A percentile compares a stretch with the other conserved stretches of the same genome.
Conservation (phyloP, 2,113 vertebrate species). For the Alaudala cheleensis region DNA sequence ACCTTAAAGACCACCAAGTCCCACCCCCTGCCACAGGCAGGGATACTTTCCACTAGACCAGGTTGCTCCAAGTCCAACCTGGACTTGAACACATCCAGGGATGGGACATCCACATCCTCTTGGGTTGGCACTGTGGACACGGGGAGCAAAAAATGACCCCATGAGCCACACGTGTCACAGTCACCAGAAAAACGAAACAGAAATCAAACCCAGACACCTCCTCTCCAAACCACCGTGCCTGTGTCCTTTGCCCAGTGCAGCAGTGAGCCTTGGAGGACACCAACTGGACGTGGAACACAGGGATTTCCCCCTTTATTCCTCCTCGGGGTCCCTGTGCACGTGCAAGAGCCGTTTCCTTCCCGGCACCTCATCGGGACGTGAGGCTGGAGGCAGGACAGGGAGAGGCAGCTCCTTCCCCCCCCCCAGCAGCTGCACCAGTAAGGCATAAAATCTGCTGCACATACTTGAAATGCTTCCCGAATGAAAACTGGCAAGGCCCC, state of each 20-base stretch:
- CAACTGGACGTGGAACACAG: fast-evolving
- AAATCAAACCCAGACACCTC: neutral
- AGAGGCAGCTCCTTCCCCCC: neutral
- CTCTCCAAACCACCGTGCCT: fast-evolving
- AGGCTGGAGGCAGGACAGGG: neutral
- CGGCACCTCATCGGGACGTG: neutral
- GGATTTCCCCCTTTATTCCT: neutral
- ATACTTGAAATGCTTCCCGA: conserved; percentile 72
- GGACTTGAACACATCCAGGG: neutral
- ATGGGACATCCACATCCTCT: neutral
- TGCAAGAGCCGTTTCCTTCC: fast-evolving
- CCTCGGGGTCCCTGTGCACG: fast-evolving
- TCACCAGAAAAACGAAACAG: neutral
- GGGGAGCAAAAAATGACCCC: neutral
- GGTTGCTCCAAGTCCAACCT: neutral
- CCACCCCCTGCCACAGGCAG: neutral
- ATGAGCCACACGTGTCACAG: fast-evolving
- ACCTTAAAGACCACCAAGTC: neutral
- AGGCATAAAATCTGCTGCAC: conserved; percentile 59
- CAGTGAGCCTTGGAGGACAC: neutral
- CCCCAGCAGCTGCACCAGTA: conserved; percentile 62
- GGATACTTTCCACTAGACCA: neutral
- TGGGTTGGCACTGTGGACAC: fast-evolving
- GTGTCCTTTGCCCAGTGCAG: neutral
- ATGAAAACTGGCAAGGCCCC: conserved; percentile 60